Conservation (phyloP, 2,797 vertebrate genomes). For the Glossophaga mutica region DNA sequence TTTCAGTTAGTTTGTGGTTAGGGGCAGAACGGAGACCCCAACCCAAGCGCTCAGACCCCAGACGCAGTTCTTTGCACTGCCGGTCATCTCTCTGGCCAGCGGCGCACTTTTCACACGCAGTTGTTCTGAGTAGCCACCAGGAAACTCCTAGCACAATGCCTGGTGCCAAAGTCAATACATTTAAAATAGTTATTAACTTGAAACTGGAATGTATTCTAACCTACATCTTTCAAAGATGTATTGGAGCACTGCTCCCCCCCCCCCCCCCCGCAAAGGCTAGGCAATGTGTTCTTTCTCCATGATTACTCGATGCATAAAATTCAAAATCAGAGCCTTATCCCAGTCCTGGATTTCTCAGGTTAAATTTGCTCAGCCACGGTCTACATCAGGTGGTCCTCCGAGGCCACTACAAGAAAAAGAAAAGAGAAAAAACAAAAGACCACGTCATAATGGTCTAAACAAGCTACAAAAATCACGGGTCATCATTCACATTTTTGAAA, state of each 20-base stretch:
- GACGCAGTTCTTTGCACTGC: rapidly evolving
- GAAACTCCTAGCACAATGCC: background rate
- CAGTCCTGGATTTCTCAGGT: background rate
- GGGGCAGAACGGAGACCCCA: background rate
- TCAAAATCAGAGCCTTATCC: background rate
- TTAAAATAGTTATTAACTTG: background rate
- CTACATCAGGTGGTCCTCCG: background rate
- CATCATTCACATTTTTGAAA: background rate
- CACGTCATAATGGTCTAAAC: background rate
- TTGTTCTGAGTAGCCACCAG: background rate
- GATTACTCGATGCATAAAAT: background rate
- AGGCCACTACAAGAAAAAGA: no score
- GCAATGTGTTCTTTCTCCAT: background rate
- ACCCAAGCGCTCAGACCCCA: no score
- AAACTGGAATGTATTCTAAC: background rate
- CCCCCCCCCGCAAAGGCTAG: background rate
- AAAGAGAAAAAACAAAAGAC: no score
- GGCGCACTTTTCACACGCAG: background rate
- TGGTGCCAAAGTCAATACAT: background rate
- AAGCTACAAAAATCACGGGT: background rate
- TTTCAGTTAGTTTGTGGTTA: background rate
- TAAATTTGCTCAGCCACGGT: background rate
- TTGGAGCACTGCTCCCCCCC: no score
- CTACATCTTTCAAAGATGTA: no score
- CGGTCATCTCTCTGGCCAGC: background rate